Conservation (phyloP, 2,888 invertebrate genomes). For the Philereme transversata region DNA sequence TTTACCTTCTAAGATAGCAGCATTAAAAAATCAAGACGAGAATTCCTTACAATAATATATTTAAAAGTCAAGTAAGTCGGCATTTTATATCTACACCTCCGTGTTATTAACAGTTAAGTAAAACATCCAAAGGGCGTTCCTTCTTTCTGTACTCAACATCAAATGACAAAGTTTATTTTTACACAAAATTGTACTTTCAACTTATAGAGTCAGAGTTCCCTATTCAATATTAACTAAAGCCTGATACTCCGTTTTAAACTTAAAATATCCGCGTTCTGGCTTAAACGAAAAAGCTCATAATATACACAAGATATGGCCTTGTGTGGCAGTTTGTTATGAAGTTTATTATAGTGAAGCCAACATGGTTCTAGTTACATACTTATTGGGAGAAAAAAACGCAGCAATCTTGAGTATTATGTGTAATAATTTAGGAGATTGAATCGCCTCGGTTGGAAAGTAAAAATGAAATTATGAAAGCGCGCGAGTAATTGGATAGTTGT, state of each 20-base stretch:
- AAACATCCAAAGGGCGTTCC: constrained; percentile 72
- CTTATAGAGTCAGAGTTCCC: constrained; percentile 21
- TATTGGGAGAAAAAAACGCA: constrained; percentile 64
- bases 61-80: constrained; percentile 58
- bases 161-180: constrained; percentile 32
- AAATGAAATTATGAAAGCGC: constrained; percentile 59
- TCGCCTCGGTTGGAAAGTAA: constrained; percentile 48
- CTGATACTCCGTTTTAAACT: constrained; percentile 45
- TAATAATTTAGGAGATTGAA: constrained; percentile 72
- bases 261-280: constrained; percentile 45
- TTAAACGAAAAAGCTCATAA: constrained; percentile 82
- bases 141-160: constrained; percentile 48
- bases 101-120: constrained; percentile 73
- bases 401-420: constrained; percentile 60
- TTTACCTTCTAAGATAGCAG: background rate
- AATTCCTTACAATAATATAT: constrained; percentile 59
- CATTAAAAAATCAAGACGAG: constrained; percentile 38
- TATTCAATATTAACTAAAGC: constrained; percentile 36
- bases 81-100: constrained; percentile 70
- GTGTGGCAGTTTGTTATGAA: constrained; percentile 82
- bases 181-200: constrained; percentile 48
- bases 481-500: constrained; percentile 68
- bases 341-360: constrained; percentile 75
- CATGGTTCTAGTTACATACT: constrained; percentile 74
- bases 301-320: constrained; percentile 79